Evolutionary conservation across 2,113 vertebrate genomes (phyloP), one percentile per base, ranked within the genome.

Genomic region (Uria lomvia): DNA sequence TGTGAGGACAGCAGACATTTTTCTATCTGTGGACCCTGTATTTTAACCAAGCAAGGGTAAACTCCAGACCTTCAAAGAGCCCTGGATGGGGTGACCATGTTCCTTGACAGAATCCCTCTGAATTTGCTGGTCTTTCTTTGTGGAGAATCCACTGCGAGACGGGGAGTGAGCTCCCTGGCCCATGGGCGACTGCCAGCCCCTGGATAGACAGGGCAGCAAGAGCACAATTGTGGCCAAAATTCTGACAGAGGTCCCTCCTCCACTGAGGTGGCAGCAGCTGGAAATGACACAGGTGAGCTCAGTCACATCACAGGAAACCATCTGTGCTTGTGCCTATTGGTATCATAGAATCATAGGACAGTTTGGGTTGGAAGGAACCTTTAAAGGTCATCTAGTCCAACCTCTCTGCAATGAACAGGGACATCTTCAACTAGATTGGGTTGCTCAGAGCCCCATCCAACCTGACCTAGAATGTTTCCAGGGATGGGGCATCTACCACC

Each of bases 131-230:
- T 42, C 14, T 76, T 76, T 63, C 55, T 75, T 67, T 72, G 27
- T 5, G 8, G 40, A 60, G 22, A 79, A 74, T 23, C 42, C 36
- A 34, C 6, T 15, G 18, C 4, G 15, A 72, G 47, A 56, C 45
- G 30, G 34, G 34, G 62, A 59, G 11, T 26, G 26, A 84, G 5
- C 6, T 40, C 47, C 40, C 18, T 58, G 38, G 38, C 12, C 16
- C 7, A 2, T 13, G 18, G 34, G 55, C 1, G 3, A 34, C 21
- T 2, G 1, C 36, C 53, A 71, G 26, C 3, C 12, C 24, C 32
- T 3, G 5, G 19, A 38, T 1, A 49, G 45, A 19, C 45, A 70
- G 19, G 27, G 18, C 59, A 77, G 23, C 49, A 78, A 87, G 62
- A 62, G 68, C 47, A 30, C 8, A 67, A 5, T 2, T 38, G 12